Evolutionary conservation across 2,888 invertebrate species (phyloP), one percentile per base, ranked within the genome.

Genomic region (Stegana nigrithorax): DNA sequence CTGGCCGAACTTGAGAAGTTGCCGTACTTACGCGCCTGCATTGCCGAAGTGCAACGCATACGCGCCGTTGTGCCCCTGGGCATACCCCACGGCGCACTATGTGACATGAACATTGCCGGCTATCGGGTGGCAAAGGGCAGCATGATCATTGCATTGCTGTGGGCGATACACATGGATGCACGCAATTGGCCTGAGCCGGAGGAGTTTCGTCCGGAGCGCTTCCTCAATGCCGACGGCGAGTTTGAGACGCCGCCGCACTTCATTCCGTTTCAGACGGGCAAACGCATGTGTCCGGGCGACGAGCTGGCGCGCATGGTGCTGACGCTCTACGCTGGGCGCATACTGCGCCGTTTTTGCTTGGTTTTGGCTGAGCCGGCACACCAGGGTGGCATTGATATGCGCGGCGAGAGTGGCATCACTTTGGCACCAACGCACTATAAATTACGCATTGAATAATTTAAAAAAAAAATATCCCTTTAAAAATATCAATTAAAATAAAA

Each of bases 191-290:
- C 87, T 0, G 84, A 91, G 26, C 93, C 94, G 0, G 89, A 91
- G 3, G 78, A 85, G 29, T 95, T 90, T 77, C 87, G 88, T 45
- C 94, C 94, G 0, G 86, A 87, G 17, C 87, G 94, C 57, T 95
- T 95, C 79, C 81, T 95, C 4, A 86, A 88, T 47, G 85, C 87
- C 0, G 88, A 90, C 39, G 92, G 91, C 0, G 87, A 86, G 59
- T 87, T 92, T 65, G 75, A 85, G 3, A 91, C 89, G 64, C 90
- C 90, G 0, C 89, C 90, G 50, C 88, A 90, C 61, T 94, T 94
- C 75, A 89, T 95, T 73, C 94, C 95, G 0, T 95, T 94, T 80
- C 95, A 95, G 86, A 89, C 89, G 67, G 95, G 95, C 93, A 93
- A 94, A 81, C 89, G 95, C 29, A 91, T 93, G 89, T 95, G 95